Percentiles rank a stretch among this genome's conserved stretches.
phyloP scores from a whole-genome alignment of 2,888 invertebrate species.

The Aspidiotus rigidus region DNA sequence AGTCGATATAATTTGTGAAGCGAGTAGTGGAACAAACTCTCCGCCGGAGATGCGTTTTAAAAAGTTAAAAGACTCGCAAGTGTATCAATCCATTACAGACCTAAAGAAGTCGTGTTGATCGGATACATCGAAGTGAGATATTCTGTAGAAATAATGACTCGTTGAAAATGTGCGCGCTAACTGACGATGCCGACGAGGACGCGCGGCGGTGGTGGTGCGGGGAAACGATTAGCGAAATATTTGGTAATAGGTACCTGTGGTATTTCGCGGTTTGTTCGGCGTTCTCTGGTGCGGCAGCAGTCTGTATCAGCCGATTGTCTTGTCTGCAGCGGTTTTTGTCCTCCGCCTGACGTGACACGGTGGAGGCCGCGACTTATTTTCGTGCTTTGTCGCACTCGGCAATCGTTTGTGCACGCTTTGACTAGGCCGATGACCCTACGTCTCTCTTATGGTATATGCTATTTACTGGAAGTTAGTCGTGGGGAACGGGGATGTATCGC shows the following conservation, averaged over 20 bases:
- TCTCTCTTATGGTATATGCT: not conserved
- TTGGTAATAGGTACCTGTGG: slow-evolving; percentile 2
- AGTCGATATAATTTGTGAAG: too few relatives aligned
- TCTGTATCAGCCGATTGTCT: not conserved
- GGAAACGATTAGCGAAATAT: not conserved
- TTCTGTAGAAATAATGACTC: too few relatives aligned
- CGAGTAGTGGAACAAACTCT: too few relatives aligned
- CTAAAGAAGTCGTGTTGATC: too few relatives aligned
- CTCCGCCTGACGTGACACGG: slow-evolving; percentile 3
- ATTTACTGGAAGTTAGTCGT: too few relatives aligned
- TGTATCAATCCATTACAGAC: too few relatives aligned
- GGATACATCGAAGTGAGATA: too few relatives aligned
- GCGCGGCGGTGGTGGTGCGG: not conserved
- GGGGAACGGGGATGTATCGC: not conserved
- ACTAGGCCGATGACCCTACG: slow-evolving; percentile 18
- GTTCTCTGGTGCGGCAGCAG: not conserved
- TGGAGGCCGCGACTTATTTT: slow-evolving; percentile 1
- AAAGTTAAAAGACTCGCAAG: too few relatives aligned
- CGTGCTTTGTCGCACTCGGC: not conserved
- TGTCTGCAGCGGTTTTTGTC: slow-evolving; percentile 3
- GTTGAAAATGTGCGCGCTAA: too few relatives aligned
- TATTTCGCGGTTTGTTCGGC: not conserved
- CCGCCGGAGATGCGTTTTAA: too few relatives aligned
- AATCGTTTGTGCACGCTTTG: slow-evolving; percentile 5
- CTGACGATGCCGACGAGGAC: too few relatives aligned